Percentiles rank a stretch among this genome's conserved stretches.
Conservation (phyloP, 2,113 vertebrate species). For the zebrafish (Danio rerio) region GRCz12tu NC_133181.1:6868001-6868500, state of each 20-base stretch:
- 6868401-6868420: background rate
- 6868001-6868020: too few species aligned
- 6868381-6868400: conserved; percentile 57
- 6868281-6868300: conserved; percentile 57
- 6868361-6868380: conserved; percentile 60
- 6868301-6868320: conserved; percentile 65
- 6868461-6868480: background rate
- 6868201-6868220: conserved; percentile 8
- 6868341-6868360: conserved; percentile 64
- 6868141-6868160: background rate
- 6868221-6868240: background rate
- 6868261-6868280: conserved; percentile 14
- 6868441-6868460: background rate
- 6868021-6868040: too few species aligned
- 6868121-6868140: conserved; percentile 7
- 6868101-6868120: background rate
- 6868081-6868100: background rate
- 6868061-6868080: background rate
- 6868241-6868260: conserved; percentile 26
- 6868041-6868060: too few species aligned
- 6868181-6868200: conserved; percentile 23
- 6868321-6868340: conserved; percentile 62
- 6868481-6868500: too few species aligned
- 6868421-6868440: background rate
- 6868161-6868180: conserved; percentile 4